Percentiles rank a stretch among this genome's conserved stretches.
Evolutionary conservation across 2,888 invertebrate genomes (phyloP).

Genomic region (Cantharis lateralis): DNA sequence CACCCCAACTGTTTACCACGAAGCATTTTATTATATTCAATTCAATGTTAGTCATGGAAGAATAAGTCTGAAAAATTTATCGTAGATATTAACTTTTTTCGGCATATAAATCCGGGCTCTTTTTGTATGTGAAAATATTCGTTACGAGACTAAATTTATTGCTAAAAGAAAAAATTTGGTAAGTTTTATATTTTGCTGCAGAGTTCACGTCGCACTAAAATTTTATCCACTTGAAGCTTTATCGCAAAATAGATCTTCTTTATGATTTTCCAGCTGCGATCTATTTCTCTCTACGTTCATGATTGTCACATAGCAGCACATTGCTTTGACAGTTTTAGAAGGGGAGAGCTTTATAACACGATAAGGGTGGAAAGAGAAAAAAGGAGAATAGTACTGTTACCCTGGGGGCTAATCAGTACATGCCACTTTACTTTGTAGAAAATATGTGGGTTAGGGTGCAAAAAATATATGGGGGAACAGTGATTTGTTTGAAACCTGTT

Average conservation of each 20-base stretch:
- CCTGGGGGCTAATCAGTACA: slow-evolving; percentile 50
- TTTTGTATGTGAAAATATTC: not conserved
- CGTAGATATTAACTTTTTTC: not conserved
- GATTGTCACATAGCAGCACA: slow-evolving; percentile 23
- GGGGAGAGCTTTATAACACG: slow-evolving; percentile 11
- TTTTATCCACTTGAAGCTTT: slow-evolving; percentile 4
- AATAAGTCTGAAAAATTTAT: not conserved
- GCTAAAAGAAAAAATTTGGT: not conserved
- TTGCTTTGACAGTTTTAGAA: slow-evolving; percentile 12
- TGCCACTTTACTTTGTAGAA: slow-evolving; percentile 46
- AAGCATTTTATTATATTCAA: not conserved
- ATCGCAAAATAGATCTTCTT: slow-evolving; percentile 27
- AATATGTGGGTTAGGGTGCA: slow-evolving; percentile 37
- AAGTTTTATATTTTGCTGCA: not conserved
- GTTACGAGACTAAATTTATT: not conserved
- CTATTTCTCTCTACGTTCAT: slow-evolving; percentile 17
- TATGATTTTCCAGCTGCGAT: slow-evolving; percentile 25
- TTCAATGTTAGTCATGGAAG: not conserved
- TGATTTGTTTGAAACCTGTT: slow-evolving; percentile 22
- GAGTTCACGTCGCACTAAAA: not conserved
- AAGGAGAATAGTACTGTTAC: slow-evolving; percentile 35
- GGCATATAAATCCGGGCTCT: not conserved
- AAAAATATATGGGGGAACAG: slow-evolving; percentile 22
- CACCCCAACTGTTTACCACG: not conserved
- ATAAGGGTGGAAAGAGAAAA: slow-evolving; percentile 23